These are phyloP conservation scores for Macaca nemestrina DNA, from an alignment of 2,113 vertebrate genomes.

Conservation along the genomic window DNA sequence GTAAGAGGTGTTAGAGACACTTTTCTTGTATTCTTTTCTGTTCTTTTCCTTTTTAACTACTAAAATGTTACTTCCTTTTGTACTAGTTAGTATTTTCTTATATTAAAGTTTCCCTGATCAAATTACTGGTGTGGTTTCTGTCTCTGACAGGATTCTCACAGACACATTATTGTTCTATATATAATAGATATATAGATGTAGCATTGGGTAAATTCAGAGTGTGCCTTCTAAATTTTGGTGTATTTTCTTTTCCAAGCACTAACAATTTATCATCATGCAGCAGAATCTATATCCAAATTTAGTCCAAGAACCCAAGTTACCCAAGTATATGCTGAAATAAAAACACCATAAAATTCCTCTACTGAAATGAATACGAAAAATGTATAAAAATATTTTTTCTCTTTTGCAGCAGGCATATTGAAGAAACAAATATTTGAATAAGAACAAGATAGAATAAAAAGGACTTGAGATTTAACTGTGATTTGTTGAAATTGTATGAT, in stretches of 20 bases:
- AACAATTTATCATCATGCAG: not conserved
- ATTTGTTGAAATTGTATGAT: not conserved
- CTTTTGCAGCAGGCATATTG: not conserved
- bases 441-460: not conserved
- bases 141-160: not conserved
- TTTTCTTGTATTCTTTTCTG: not conserved
- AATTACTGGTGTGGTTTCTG: not conserved
- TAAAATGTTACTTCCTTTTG: not conserved
- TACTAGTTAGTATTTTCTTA: not conserved
- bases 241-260: not conserved
- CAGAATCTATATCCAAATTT: not conserved
- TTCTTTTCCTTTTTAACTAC: not conserved
- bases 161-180: not conserved
- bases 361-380: not conserved
- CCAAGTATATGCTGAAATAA: not conserved
- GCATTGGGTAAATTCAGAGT: not conserved
- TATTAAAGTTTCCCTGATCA: not conserved
- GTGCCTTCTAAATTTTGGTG: not conserved
- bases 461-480: not conserved
- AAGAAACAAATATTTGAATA: constrained; percentile 18
- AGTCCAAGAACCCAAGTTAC: not conserved
- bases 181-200: not conserved
- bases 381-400: not conserved
- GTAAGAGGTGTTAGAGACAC: not conserved
- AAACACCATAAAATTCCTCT: not conserved